Percentiles rank a stretch among this genome's conserved stretches.
phyloP scores from a whole-genome alignment of 1,140 invertebrate genomes.

The Trachymyrmex septentrionalis region DNA sequence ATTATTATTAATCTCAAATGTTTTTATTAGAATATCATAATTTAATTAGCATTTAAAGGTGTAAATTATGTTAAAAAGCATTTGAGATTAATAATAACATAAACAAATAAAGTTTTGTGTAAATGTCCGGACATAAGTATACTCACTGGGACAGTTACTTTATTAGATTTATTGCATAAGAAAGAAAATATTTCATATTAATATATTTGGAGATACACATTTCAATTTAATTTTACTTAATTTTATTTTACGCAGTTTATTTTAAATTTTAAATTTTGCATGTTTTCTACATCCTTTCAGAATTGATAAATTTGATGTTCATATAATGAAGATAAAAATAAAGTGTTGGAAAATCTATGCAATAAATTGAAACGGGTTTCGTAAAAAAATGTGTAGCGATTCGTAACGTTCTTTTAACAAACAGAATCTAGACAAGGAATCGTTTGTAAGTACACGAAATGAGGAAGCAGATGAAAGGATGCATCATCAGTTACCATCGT shows the following conservation, averaged over 20 bases:
- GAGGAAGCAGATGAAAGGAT: conserved; percentile 17
- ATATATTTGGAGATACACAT: not conserved
- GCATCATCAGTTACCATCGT: conserved; percentile 62
- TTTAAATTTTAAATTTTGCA: not conserved
- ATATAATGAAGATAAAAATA: not conserved
- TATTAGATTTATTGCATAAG: not conserved
- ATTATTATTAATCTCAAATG: too few relatives aligned
- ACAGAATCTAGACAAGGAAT: not conserved
- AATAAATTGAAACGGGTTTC: not conserved
- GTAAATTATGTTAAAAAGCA: too few relatives aligned
- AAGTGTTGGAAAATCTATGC: not conserved
- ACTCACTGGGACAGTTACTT: not conserved
- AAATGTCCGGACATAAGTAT: too few relatives aligned
- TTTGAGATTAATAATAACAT: too few relatives aligned
- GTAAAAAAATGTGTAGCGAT: not conserved
- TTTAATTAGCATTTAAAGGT: too few relatives aligned
- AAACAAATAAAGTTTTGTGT: too few relatives aligned
- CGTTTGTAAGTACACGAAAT: not conserved
- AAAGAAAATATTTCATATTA: not conserved
- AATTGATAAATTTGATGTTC: not conserved
- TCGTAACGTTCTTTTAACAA: not conserved
- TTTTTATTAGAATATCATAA: too few relatives aligned
- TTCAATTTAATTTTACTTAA: not conserved
- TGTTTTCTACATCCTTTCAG: not conserved
- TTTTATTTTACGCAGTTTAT: not conserved